phyloP scores from a whole-genome alignment of 2,113 vertebrate genomes.

The Ardeotis arabs region DNA sequence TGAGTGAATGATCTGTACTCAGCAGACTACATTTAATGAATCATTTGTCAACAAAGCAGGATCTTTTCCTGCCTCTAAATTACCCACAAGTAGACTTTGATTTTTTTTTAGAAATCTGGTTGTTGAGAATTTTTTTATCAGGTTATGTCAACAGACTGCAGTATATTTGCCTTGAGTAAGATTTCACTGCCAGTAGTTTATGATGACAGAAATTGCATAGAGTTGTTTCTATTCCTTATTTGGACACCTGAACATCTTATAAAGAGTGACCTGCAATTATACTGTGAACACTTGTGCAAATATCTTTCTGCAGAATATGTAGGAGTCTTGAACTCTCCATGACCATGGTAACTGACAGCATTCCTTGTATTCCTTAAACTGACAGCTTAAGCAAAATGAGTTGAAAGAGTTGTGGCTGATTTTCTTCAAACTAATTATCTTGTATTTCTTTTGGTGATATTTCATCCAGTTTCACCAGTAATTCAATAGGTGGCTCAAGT shows the following conservation, averaged over 20 bases:
- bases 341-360: neutral
- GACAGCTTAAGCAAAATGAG: neutral
- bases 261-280: neutral
- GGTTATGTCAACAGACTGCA: conserved; percentile 24
- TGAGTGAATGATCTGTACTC: neutral
- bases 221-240: neutral
- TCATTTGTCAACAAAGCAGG: conserved; percentile 24
- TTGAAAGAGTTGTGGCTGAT: neutral
- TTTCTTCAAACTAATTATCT: neutral
- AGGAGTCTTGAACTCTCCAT: neutral
- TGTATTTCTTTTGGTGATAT: neutral
- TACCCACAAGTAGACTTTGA: conserved; percentile 15
- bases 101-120: conserved; percentile 26
- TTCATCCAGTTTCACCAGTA: neutral
- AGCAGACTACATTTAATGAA: neutral
- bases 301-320: neutral
- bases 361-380: neutral
- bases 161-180: conserved; percentile 8
- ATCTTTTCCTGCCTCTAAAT: conserved; percentile 50
- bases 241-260: neutral
- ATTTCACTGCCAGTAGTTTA: neutral
- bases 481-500: neutral
- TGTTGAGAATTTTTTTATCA: conserved; percentile 51
- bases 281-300: neutral
- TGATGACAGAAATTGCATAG: neutral